Evolutionary conservation across 2,888 invertebrate genomes (phyloP), one percentile per base, ranked within the genome.

Genomic region (Eristalis arbustorum): DNA sequence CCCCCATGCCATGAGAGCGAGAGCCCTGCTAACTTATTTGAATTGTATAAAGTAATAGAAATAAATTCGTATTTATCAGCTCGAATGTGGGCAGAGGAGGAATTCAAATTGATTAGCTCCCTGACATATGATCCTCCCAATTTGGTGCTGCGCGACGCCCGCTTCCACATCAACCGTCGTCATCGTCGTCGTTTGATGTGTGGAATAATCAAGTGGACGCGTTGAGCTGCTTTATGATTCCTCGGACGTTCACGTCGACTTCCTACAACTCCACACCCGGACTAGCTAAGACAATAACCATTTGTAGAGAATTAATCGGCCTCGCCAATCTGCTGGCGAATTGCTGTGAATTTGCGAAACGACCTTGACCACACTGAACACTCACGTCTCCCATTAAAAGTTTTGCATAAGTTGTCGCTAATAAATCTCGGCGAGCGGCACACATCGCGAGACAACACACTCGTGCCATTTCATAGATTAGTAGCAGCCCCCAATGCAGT

Each of bases 351-450:
- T 72, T 80, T 49, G 62, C 23, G 14, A 63, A 76, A 80, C 72
- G 84, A 72, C 84, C 84, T 84, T 84, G 84, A 80, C 75, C 84
- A 84, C 59, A 64, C n/a, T 1, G 49, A 23, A 28, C 13, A 76
- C 80, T 80, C 49, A 49, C 49, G n/a, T 49, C 72, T 74, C 80
- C 72, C 59, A 76, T 79, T 72, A 62, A 67, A 77, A n/a, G 34
- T 74, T 61, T 78, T 75, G 64, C 74, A 74, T 84, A 62, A 67
- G 56, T 71, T 75, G 57, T 62, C 67, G 76, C 57, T 72, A 80
- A 80, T 49, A 72, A 80, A 68, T 68, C 72, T 68, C 57, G 8
- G 3, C 22, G 56, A 72, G 72, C 57, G 8, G 8, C 22, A n/a
- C 42, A 28, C 28, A 34, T 13, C 61, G 14, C 23, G n/a, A 49